Percentiles rank a stretch among this genome's conserved stretches.
phyloP scores from a whole-genome alignment of 1,140 invertebrate species.

The Aphelenchoides besseyi region DNA sequence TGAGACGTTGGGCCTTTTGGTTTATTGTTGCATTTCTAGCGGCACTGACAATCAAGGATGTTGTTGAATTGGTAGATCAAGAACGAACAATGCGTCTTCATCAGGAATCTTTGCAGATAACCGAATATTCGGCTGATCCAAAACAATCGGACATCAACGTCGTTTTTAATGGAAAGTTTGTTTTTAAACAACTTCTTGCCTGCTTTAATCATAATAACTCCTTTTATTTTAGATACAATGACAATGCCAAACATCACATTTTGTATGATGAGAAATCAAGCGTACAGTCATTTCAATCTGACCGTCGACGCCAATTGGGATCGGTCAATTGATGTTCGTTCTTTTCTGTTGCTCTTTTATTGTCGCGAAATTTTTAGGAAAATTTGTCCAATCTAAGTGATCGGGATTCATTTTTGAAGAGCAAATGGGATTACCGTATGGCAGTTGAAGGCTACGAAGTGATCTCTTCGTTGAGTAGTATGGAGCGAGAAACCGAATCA shows the following conservation, averaged over 20 bases:
- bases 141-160: conserved; percentile 53
- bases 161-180: not conserved
- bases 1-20: conserved; percentile 56
- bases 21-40: conserved; percentile 59
- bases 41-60: conserved; percentile 56
- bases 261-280: conserved; percentile 47
- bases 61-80: conserved; percentile 54
- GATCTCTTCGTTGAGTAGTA: conserved; percentile 38
- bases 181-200: conserved; percentile 12
- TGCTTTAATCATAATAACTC: conserved; percentile 40
- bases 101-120: conserved; percentile 27
- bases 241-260: conserved; percentile 53
- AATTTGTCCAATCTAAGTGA: conserved; percentile 43
- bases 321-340: conserved; percentile 18
- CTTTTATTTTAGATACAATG: too few relatives aligned
- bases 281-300: conserved; percentile 45
- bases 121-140: conserved; percentile 41
- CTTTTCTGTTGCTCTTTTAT: not conserved
- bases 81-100: conserved; percentile 10
- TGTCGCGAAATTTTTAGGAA: conserved; percentile 17
- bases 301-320: conserved; percentile 36
- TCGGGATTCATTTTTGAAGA: conserved; percentile 28
- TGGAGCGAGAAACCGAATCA: conserved; percentile 50
- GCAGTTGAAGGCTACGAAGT: conserved; percentile 46
- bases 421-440: conserved; percentile 43